Base-by-base conservation (phyloP, 2,797 vertebrate genomes). In the Coccyzus lansbergi region DNA sequence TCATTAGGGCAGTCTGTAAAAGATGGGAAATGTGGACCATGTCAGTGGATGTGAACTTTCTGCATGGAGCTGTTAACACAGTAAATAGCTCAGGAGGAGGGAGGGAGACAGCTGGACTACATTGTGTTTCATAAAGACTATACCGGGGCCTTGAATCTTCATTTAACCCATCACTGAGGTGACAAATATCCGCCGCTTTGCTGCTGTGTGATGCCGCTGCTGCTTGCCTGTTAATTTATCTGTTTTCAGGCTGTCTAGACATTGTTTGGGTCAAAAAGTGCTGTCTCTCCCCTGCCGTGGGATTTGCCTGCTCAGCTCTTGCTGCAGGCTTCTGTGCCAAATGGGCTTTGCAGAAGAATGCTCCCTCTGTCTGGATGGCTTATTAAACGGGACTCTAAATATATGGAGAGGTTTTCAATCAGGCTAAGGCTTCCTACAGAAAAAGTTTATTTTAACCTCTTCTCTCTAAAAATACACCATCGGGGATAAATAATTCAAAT, bases 171-270 rank as follows among this genome's bases (percentile, higher is more conserved):
- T 98, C 98, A 97, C 97, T 96, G 97, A 98, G 96, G 98, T 97
- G 97, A 97, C 98, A 97, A 97, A 97, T 97, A 94, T 97, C 97
- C 93, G 94, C 88, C 40, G 86, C 91, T 95, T 96, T 91, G 86
- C 96, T 86, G 89, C 97, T 86, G 97, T 94, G 96, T 89, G 96
- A 94, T 97, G 97, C 96, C 29, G 72, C 95, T 92, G 91, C 97
- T 90, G 94, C 97, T 94, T 53, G 92, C 95, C 97, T 90, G 87
- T 97, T 97, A 97, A 93, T 96, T 95, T 96, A 97, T 98, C 97
- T 98, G 97, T 97, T 98, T 97, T 97, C 97, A 96, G 95, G 94
- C 95, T 94, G 97, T 98, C 98, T 97, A 98, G 98, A 98, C 97
- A 95, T 97, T 97, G 95, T 97, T 94, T 97, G 96, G 97, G 95